Evolutionary conservation across 2,888 invertebrate genomes (phyloP).

Genomic region (Chymomyza caudatula): DNA sequence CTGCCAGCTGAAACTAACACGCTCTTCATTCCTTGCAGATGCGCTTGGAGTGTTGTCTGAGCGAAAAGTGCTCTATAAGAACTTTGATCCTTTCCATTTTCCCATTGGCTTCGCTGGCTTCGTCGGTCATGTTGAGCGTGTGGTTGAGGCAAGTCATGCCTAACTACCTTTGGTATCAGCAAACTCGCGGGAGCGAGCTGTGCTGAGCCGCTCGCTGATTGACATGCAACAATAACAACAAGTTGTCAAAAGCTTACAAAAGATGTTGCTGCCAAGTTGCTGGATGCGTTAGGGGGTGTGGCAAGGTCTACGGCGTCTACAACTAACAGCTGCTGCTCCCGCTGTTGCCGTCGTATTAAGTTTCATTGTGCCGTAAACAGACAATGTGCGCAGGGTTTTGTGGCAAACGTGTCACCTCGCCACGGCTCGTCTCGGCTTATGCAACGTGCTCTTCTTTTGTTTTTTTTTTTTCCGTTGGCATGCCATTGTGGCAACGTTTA

Average conservation of each 20-base stretch:
- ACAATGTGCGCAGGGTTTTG: constrained; percentile 38
- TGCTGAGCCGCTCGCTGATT: constrained; percentile 37
- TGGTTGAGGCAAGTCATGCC: no score
- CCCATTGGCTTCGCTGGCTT: no score
- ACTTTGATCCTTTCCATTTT: no score
- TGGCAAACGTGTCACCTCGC: not conserved
- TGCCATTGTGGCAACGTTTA: not conserved
- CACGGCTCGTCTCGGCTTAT: not conserved
- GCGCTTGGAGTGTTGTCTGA: no score
- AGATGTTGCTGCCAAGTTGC: not conserved
- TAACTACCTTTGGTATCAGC: no score
- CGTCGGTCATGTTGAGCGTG: no score
- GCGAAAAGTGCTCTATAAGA: no score
- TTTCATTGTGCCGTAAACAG: constrained; percentile 46
- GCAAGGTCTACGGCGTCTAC: constrained; percentile 9
- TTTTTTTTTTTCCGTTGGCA: not conserved
- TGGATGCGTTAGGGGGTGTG: not conserved
- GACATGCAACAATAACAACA: constrained; percentile 48
- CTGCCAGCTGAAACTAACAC: no score
- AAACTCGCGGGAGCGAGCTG: no score
- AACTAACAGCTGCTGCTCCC: constrained; percentile 30
- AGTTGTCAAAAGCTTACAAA: constrained; percentile 6
- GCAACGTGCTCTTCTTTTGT: not conserved
- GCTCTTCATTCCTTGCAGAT: no score
- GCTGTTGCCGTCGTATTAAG: constrained; percentile 46